Evolutionary conservation across 2,888 invertebrate genomes (phyloP), one percentile per base, ranked within the genome.

Genomic region (Chromoteleia sp.): DNA sequence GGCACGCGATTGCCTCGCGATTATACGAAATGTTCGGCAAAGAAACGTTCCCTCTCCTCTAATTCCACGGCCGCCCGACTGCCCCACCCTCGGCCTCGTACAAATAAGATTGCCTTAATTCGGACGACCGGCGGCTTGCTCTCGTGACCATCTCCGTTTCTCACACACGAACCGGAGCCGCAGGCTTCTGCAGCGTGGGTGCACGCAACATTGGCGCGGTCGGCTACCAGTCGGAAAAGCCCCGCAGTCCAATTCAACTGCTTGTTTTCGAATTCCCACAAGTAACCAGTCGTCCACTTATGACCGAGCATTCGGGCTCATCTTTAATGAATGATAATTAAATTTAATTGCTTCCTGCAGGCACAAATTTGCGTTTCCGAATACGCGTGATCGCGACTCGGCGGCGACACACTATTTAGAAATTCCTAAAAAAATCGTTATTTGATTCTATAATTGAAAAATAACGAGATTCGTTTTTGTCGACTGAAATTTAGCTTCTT

Each of bases 261-360:
- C 85, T 86, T 86, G 85, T 90, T 85, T 80, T 85, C 79, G 81
- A 80, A 86, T 87, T 90, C 91, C 89, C 91, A 90, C 90, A 88
- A 88, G 80, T 77, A 39, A 71, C 81, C 67, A 50, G 43, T 43
- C 78, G 71, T 61, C 77, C 84, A 83, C 83, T 84, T 84, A 83
- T 63, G 65, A 50, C 43, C 83, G 65, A 50, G 73, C 76, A 82
- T 81, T 86, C 86, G 86, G 86, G 88, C 86, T 88, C 87, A 85
- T 86, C 87, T 88, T 89, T 88, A 89, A 89, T 89, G 87, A 86
- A 85, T 86, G 87, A 88, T 90, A 89, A 91, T 90, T 87, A 88
- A 86, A 78, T 87, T 88, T 89, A 89, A 88, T 89, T 87, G 84
- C 50, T 83, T 79, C 88, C 88, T 88, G 82, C 79, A 63, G 85